phyloP scores from a whole-genome alignment of 2,888 invertebrate genomes.

The Molanna angustata region DNA sequence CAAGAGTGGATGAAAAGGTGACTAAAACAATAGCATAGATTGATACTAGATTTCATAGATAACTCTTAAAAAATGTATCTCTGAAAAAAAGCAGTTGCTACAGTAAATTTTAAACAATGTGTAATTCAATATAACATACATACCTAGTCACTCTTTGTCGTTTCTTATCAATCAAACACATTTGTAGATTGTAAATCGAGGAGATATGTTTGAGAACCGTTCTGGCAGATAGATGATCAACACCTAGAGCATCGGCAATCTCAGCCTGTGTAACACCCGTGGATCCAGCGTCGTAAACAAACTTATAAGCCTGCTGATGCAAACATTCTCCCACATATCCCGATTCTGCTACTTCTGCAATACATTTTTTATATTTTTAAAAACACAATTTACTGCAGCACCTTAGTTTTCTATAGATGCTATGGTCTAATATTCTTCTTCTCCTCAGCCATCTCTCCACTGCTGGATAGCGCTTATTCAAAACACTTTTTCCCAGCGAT shows the following conservation, averaged over 20 bases:
- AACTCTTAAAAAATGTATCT: too few relatives aligned
- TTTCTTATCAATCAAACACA: not conserved
- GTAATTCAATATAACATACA: not conserved
- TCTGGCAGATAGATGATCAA: constrained; percentile 47
- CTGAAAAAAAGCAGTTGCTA: too few relatives aligned
- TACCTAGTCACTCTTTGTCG: not conserved
- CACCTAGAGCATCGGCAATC: constrained; percentile 42
- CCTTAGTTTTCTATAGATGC: too few relatives aligned
- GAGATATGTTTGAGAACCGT: constrained; percentile 23
- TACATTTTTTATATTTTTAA: not conserved
- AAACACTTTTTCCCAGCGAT: too few relatives aligned
- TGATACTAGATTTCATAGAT: too few relatives aligned
- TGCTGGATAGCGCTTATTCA: too few relatives aligned
- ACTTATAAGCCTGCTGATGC: constrained; percentile 50
- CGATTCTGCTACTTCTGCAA: constrained; percentile 4
- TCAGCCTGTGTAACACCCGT: constrained; percentile 54
- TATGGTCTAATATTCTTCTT: too few relatives aligned
- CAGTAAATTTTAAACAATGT: too few relatives aligned
- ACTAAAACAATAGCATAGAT: too few relatives aligned
- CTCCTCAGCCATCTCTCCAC: too few relatives aligned
- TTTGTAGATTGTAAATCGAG: constrained; percentile 31
- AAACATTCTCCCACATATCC: constrained; percentile 41
- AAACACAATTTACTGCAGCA: too few relatives aligned
- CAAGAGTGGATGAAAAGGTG: too few relatives aligned
- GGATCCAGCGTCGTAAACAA: constrained; percentile 48